Evolutionary conservation across 2,888 invertebrate species (phyloP).

Genomic region (Lochmaea crataegi): DNA sequence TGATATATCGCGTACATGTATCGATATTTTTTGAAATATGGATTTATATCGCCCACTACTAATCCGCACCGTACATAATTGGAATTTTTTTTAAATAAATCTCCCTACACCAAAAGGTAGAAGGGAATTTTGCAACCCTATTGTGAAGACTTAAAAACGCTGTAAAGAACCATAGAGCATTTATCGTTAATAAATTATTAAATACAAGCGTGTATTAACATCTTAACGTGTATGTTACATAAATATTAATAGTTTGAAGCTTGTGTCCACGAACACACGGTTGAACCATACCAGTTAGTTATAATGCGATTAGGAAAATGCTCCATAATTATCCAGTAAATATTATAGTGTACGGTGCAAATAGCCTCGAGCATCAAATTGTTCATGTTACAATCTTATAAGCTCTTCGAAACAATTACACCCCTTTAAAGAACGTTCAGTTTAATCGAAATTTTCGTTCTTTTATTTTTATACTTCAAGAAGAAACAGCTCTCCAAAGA

Average conservation of each 20-base stretch:
- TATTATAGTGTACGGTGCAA: neutral
- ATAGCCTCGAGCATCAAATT: neutral
- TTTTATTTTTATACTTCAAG: neutral
- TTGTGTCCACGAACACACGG: neutral
- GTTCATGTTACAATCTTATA: neutral
- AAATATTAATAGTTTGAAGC: neutral
- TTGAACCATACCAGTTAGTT: neutral
- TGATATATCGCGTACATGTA: no score
- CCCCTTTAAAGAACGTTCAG: neutral
- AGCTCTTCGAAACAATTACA: neutral
- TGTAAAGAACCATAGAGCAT: no score
- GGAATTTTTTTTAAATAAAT: no score
- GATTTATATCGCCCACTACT: no score
- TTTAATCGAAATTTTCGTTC: neutral
- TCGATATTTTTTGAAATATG: no score
- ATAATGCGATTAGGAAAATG: constrained; percentile 1
- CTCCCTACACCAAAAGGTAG: no score
- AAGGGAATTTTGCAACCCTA: no score
- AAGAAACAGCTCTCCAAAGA: neutral
- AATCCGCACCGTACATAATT: no score
- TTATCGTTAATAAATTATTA: no score
- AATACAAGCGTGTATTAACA: neutral
- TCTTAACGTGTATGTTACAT: neutral
- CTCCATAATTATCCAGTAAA: neutral
- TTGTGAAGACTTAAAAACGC: no score